phyloP scores from a whole-genome alignment of 2,797 vertebrate genomes.

The Phaenicophaeus curvirostris region DNA sequence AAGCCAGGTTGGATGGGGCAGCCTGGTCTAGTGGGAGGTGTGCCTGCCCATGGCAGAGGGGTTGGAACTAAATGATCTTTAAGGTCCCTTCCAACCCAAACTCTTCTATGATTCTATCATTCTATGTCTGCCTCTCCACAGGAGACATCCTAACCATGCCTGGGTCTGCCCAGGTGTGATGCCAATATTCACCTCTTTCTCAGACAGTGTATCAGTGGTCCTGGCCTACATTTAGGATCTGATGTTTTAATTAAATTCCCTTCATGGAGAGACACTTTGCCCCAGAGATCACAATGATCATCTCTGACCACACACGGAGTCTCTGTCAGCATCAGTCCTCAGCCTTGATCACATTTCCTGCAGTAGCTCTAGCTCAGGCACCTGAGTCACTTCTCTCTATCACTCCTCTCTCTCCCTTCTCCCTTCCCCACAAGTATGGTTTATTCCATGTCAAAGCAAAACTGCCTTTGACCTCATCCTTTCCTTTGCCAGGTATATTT shows the following conservation, averaged over 20 bases:
- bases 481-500: background rate
- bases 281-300: background rate
- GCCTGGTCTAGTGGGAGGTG: too few relatives aligned
- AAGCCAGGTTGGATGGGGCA: too few relatives aligned
- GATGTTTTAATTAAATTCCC: background rate
- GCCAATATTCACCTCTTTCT: background rate
- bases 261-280: background rate
- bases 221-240: background rate
- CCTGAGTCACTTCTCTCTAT: background rate
- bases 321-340: background rate
- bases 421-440: background rate
- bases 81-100: too few relatives aligned
- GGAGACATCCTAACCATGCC: background rate
- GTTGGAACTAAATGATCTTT: too few relatives aligned
- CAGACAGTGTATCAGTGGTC: background rate
- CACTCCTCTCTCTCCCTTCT: background rate
- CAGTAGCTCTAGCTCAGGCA: background rate
- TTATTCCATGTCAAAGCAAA: background rate
- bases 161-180: too few relatives aligned
- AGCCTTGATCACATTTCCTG: background rate
- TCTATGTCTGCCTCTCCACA: background rate
- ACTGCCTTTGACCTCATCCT: background rate
- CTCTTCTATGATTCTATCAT: too few relatives aligned
- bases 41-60: too few relatives aligned
- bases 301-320: background rate